Percentiles rank a stretch among this genome's conserved stretches.
These are phyloP conservation scores for Hipparchia semele DNA, from an alignment of 2,888 invertebrate species.

Conservation along the genomic window DNA sequence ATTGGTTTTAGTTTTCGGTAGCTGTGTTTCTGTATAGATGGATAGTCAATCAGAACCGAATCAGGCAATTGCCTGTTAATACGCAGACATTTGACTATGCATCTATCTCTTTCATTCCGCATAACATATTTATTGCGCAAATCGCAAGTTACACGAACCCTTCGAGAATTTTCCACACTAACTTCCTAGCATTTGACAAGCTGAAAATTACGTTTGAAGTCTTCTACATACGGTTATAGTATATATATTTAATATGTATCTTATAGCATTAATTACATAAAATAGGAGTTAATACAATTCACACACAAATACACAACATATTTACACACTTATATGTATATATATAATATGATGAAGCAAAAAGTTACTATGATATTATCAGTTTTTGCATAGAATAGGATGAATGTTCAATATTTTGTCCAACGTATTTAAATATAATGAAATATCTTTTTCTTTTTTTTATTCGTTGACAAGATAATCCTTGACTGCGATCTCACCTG, in stretches of 20 bases:
- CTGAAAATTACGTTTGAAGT: slow-evolving; percentile 1
- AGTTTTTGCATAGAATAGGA: neutral
- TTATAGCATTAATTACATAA: neutral
- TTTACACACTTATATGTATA: neutral
- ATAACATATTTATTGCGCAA: neutral
- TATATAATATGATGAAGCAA: slow-evolving; percentile 3
- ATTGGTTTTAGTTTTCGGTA: too few relatives aligned
- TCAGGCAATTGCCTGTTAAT: too few relatives aligned
- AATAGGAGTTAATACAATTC: neutral
- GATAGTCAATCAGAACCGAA: too few relatives aligned
- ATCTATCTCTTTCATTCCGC: too few relatives aligned
- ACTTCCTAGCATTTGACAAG: slow-evolving; percentile 56
- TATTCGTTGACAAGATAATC: too few relatives aligned
- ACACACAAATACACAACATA: slow-evolving; percentile 12
- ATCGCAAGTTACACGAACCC: slow-evolving; percentile 22
- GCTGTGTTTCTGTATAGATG: too few relatives aligned
- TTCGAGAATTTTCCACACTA: slow-evolving; percentile 59
- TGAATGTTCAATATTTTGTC: too few relatives aligned
- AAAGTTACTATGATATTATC: neutral
- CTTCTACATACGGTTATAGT: neutral
- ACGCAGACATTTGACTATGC: too few relatives aligned
- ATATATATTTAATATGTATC: neutral
- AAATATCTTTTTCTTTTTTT: too few relatives aligned
- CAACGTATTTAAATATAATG: neutral
- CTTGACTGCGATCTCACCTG: too few relatives aligned